phyloP scores from a whole-genome alignment of 2,113 vertebrate genomes.

The Forbesichthys papilliferus region DNA sequence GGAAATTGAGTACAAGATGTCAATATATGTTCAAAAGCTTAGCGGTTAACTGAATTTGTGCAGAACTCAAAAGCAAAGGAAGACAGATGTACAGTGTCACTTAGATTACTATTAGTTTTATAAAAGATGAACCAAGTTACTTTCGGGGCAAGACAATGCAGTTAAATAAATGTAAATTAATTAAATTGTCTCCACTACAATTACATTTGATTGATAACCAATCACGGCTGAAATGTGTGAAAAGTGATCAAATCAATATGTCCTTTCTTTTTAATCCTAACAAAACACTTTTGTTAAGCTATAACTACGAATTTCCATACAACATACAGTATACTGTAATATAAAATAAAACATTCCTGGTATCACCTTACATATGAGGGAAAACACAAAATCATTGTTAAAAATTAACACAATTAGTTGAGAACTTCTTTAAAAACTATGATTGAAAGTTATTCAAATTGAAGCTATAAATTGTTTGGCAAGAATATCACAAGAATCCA shows the following conservation, averaged over 20 bases:
- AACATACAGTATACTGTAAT: background rate
- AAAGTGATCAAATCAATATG: background rate
- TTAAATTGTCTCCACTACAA: constrained; percentile 12
- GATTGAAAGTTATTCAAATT: constrained; percentile 58
- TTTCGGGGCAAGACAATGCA: constrained; percentile 22
- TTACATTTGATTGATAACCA: background rate
- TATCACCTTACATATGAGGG: background rate
- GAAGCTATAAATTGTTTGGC: constrained; percentile 45
- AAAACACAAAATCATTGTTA: constrained; percentile 49
- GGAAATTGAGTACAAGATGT: constrained; percentile 74
- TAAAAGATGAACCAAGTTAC: constrained; percentile 5
- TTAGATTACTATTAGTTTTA: constrained; percentile 20
- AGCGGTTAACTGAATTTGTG: constrained; percentile 51
- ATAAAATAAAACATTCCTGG: background rate
- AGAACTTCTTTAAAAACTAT: constrained; percentile 50
- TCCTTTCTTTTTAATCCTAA: background rate
- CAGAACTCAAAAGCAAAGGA: constrained; percentile 30
- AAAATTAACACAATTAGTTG: constrained; percentile 29
- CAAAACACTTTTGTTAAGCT: background rate
- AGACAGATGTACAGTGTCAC: constrained; percentile 28
- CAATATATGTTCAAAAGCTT: constrained; percentile 67
- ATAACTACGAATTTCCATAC: too few species aligned
- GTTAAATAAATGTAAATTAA: constrained; percentile 28
- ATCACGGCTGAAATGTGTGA: background rate
- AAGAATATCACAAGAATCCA: constrained; percentile 56